A percentile compares a stretch with the other conserved stretches of the same genome.
Conservation (phyloP, 2,113 vertebrate genomes). For the Dasypus novemcinctus region DNA sequence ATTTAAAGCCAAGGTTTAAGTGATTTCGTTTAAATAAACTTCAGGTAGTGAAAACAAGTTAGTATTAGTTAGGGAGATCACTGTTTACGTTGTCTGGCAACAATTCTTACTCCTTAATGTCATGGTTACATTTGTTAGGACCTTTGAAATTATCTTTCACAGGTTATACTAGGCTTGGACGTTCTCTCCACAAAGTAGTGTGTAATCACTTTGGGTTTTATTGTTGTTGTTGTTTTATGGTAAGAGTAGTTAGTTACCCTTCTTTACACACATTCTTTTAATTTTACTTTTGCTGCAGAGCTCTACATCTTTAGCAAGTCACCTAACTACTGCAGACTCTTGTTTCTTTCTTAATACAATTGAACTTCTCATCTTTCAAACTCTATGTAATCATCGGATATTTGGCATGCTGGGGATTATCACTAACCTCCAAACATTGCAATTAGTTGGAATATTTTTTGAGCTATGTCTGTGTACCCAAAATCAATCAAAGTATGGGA, state of each 20-base stretch:
- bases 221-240: not conserved
- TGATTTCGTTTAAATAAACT: not conserved
- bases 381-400: not conserved
- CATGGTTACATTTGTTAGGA: not conserved
- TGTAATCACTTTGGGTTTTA: not conserved
- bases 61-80: not conserved
- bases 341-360: not conserved
- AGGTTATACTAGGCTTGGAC: not conserved
- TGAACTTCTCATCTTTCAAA: not conserved
- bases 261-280: not conserved
- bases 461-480: not conserved
- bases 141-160: not conserved
- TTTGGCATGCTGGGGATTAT: not conserved
- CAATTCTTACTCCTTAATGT: not conserved
- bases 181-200: not conserved
- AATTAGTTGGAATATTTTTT: not conserved
- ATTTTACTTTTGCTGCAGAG: not conserved
- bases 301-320: not conserved
- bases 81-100: not conserved
- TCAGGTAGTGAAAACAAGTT: conserved; percentile 14
- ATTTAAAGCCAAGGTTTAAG: conserved; percentile 24
- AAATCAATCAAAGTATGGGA: not conserved
- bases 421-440: not conserved
- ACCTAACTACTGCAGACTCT: not conserved
- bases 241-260: not conserved